These are phyloP conservation scores for Gila orcuttii DNA, from an alignment of 2,113 vertebrate species.

Conservation along the genomic window DNA sequence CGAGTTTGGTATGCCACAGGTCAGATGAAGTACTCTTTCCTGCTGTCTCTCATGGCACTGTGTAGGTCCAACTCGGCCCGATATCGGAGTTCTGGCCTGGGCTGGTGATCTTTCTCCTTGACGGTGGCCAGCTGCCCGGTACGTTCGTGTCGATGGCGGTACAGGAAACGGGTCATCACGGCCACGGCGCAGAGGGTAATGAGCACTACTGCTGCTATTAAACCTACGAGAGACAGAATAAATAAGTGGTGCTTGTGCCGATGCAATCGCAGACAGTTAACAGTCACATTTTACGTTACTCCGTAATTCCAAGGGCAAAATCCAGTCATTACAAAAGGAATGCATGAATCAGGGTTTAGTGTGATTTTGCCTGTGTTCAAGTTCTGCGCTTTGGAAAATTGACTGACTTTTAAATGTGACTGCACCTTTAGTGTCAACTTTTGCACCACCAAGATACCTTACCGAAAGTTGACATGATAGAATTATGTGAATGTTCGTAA, in stretches of 20 bases:
- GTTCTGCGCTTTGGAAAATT: not conserved
- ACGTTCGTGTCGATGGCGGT: constrained; percentile 77
- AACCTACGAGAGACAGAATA: constrained; percentile 68
- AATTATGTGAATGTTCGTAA: not conserved
- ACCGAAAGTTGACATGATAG: not conserved
- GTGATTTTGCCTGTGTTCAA: too few relatives aligned
- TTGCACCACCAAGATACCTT: not conserved
- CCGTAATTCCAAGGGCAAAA: not conserved
- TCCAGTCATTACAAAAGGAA: not conserved
- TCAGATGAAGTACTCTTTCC: constrained; percentile 89
- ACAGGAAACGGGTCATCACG: constrained; percentile 82
- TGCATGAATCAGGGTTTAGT: not conserved
- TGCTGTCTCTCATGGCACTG: constrained; percentile 82
- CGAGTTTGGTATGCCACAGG: not conserved
- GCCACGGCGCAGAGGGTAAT: constrained; percentile 80
- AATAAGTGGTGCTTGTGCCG: not conserved
- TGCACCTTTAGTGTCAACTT: not conserved
- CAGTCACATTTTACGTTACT: too few relatives aligned
- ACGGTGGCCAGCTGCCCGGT: constrained; percentile 67
- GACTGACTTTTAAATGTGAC: not conserved
- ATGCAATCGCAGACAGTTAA: not conserved
- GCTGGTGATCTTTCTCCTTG: constrained; percentile 82
- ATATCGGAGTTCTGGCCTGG: constrained; percentile 77
- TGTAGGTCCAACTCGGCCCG: constrained; percentile 82
- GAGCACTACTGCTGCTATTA: constrained; percentile 84